Evolutionary conservation across 1,140 invertebrate genomes (phyloP).

Genomic region (Drosophila auraria): DNA sequence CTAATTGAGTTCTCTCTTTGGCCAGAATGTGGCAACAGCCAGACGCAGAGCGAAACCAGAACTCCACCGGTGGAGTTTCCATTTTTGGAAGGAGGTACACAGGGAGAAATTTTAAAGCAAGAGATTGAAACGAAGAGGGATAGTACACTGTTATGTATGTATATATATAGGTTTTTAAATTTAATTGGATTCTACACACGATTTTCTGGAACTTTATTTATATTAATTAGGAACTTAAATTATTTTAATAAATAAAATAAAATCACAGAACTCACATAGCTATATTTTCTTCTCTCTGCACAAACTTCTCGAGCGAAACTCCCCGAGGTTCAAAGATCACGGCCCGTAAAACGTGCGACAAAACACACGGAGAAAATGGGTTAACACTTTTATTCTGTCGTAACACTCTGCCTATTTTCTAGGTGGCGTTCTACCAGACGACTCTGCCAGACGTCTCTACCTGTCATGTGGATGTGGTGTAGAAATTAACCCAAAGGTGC

Average conservation of each 20-base stretch:
- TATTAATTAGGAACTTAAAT: too few species aligned
- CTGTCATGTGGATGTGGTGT: slow-evolving; percentile 52
- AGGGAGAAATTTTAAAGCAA: neutral
- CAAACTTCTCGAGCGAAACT: slow-evolving; percentile 75
- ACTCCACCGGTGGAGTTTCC: slow-evolving; percentile 23
- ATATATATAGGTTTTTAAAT: too few species aligned
- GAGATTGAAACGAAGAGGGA: neutral
- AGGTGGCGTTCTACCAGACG: slow-evolving; percentile 47
- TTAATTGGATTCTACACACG: too few species aligned
- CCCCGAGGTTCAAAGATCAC: slow-evolving; percentile 73
- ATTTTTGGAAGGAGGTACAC: slow-evolving; percentile 30
- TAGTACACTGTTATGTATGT: neutral
- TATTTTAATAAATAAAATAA: neutral
- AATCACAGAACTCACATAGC: neutral
- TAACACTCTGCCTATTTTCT: slow-evolving; percentile 74
- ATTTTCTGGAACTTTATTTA: neutral
- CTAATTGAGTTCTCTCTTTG: slow-evolving; percentile 47
- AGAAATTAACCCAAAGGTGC: slow-evolving; percentile 40
- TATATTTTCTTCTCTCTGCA: neutral
- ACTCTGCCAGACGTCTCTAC: slow-evolving; percentile 5
- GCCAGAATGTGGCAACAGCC: slow-evolving; percentile 49
- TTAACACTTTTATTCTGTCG: slow-evolving; percentile 56
- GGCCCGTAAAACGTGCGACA: slow-evolving; percentile 57
- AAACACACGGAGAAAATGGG: slow-evolving; percentile 59
- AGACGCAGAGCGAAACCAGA: slow-evolving; percentile 36